Percentiles rank a stretch among this genome's conserved stretches.
Conservation (phyloP, 2,113 vertebrate species). For the Murina feae region DNA sequence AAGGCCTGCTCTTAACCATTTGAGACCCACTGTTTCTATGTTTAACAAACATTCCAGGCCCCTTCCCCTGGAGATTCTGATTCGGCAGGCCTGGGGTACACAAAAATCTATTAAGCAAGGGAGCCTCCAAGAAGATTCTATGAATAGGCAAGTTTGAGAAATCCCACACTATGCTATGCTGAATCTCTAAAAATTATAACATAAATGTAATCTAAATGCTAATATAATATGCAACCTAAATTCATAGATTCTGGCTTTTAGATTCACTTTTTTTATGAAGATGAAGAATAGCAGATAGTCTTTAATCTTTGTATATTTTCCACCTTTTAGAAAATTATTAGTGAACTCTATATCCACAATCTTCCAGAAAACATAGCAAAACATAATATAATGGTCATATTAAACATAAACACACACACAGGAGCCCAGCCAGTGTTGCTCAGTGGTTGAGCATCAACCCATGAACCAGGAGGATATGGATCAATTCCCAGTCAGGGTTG, state of each 20-base stretch:
- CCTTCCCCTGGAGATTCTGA: background rate
- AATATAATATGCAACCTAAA: background rate
- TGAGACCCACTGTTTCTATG: background rate
- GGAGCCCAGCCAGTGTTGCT: too few species aligned
- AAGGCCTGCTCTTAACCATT: background rate
- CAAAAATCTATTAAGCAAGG: background rate
- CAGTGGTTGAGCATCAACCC: too few species aligned
- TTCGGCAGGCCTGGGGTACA: background rate
- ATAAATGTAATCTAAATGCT: background rate
- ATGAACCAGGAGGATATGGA: too few species aligned
- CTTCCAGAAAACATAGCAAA: conserved; percentile 28
- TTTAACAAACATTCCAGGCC: background rate
- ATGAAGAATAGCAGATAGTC: background rate
- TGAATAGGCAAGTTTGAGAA: background rate
- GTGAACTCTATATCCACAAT: background rate
- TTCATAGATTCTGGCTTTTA: background rate
- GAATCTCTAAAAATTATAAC: background rate
- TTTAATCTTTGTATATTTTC: background rate
- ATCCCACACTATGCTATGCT: background rate
- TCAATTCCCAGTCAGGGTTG: too few species aligned
- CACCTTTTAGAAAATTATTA: background rate
- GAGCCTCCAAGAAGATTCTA: background rate
- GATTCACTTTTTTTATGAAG: background rate
- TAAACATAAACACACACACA: background rate
- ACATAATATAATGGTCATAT: background rate